Percentiles rank a stretch among this genome's conserved stretches.
Evolutionary conservation across 2,888 invertebrate genomes (phyloP).

Genomic region (Tinea semifulvella): DNA sequence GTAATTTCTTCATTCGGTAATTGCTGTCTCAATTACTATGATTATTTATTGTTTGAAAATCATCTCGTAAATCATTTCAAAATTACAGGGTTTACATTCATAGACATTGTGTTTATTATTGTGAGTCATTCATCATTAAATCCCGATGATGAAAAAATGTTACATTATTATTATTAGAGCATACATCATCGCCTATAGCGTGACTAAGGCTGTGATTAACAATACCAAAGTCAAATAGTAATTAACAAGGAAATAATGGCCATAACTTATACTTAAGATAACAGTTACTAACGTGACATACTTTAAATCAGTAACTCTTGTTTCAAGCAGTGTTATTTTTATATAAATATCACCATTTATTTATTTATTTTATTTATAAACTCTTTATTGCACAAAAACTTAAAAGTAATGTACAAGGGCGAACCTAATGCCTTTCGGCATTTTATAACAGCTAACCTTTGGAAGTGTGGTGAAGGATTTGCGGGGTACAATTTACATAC

Average conservation of each 20-base stretch:
- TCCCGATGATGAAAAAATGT: background rate
- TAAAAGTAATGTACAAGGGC: too few species aligned
- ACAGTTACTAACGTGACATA: too few species aligned
- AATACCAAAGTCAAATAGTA: background rate
- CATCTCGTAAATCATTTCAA: constrained; percentile 49
- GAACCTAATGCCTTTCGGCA: too few species aligned
- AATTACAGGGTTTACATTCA: constrained; percentile 35
- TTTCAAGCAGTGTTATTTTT: too few species aligned
- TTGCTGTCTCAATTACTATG: constrained; percentile 44
- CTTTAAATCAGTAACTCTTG: too few species aligned
- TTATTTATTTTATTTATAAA: too few species aligned
- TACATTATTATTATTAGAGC: background rate
- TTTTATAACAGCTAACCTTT: too few species aligned
- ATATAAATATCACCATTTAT: too few species aligned
- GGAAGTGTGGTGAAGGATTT: too few species aligned
- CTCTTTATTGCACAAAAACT: too few species aligned
- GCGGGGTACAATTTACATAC: too few species aligned
- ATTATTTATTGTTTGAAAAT: constrained; percentile 41
- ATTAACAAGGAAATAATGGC: background rate
- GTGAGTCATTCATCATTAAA: constrained; percentile 33
- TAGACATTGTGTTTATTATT: constrained; percentile 4
- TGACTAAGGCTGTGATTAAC: background rate
- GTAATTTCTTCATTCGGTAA: constrained; percentile 48
- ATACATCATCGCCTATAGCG: background rate
- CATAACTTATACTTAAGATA: background rate